Evolutionary conservation across 2,888 invertebrate genomes (phyloP).

Genomic region (Zygogramma bicolorata): DNA sequence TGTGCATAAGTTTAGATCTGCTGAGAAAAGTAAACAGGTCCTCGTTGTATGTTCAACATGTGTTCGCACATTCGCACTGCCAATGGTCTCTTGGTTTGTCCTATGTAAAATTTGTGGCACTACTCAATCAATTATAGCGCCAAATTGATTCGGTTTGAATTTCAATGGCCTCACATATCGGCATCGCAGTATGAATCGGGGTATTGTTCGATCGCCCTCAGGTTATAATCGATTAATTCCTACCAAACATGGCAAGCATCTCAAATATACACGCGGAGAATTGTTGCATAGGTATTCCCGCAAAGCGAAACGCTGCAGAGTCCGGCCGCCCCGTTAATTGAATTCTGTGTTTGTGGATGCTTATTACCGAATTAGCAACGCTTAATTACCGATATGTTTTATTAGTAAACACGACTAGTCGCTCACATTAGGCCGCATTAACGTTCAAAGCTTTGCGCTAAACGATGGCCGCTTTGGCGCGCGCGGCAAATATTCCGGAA

Average conservation of each 20-base stretch:
- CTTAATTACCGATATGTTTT: constrained; percentile 68
- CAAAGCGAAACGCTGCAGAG: neutral
- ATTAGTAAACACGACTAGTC: constrained; percentile 66
- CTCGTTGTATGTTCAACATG: no score
- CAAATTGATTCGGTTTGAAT: constrained; percentile 2
- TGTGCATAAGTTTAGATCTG: no score
- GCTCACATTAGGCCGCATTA: constrained; percentile 65
- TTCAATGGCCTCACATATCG: constrained; percentile 7
- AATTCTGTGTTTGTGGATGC: constrained; percentile 68
- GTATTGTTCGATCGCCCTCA: neutral
- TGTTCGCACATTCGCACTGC: no score
- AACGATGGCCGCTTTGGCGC: constrained; percentile 31
- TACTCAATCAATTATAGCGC: no score
- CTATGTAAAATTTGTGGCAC: no score
- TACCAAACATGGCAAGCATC: neutral
- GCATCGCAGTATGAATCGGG: neutral
- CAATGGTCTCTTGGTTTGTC: no score
- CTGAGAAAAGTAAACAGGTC: no score
- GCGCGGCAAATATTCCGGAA: constrained; percentile 27
- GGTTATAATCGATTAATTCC: neutral
- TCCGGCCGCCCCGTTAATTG: constrained; percentile 59
- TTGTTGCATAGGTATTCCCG: neutral
- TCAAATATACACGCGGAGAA: neutral
- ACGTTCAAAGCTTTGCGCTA: constrained; percentile 57
- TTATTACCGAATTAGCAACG: constrained; percentile 68